Evolutionary conservation across 1,140 invertebrate species (phyloP).

Genomic region (Latrodectus geometricus): DNA sequence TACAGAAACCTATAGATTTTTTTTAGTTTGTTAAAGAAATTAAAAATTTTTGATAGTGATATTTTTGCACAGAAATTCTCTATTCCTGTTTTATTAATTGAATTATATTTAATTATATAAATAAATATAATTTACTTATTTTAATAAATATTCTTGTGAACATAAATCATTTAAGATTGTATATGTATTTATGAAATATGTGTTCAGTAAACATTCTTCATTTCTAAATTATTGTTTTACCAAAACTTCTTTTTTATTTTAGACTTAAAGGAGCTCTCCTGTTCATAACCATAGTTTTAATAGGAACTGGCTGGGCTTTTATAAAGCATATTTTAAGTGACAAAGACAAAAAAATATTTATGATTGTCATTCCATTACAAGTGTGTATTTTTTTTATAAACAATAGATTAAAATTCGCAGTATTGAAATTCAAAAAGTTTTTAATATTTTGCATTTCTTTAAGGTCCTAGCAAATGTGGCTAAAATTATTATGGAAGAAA

Average conservation of each 20-base stretch:
- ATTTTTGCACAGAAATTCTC: neutral
- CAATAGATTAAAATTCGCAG: constrained; percentile 24
- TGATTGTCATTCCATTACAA: constrained; percentile 97
- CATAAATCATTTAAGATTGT: neutral
- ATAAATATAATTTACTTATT: no score
- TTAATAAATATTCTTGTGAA: neutral
- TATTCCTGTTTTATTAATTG: no score
- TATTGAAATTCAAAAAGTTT: constrained; percentile 3
- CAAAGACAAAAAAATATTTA: constrained; percentile 98
- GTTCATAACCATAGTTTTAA: constrained; percentile 95
- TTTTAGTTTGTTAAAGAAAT: no score
- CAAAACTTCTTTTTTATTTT: constrained; percentile 59
- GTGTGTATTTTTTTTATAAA: constrained; percentile 71
- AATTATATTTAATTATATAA: no score
- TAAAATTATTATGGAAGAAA: constrained; percentile 97
- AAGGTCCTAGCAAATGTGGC: constrained; percentile 96
- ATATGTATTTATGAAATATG: neutral
- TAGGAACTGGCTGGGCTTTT: constrained; percentile 99
- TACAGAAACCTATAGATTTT: no score
- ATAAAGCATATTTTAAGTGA: constrained; percentile 97
- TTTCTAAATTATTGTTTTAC: neutral
- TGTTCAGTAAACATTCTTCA: neutral
- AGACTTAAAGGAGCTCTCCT: constrained; percentile 91
- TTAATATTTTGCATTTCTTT: constrained; percentile 22
- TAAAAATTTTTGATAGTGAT: neutral